These are phyloP conservation scores for Vombatus ursinus DNA, from an alignment of 2,113 vertebrate species.

Conservation along the genomic window DNA sequence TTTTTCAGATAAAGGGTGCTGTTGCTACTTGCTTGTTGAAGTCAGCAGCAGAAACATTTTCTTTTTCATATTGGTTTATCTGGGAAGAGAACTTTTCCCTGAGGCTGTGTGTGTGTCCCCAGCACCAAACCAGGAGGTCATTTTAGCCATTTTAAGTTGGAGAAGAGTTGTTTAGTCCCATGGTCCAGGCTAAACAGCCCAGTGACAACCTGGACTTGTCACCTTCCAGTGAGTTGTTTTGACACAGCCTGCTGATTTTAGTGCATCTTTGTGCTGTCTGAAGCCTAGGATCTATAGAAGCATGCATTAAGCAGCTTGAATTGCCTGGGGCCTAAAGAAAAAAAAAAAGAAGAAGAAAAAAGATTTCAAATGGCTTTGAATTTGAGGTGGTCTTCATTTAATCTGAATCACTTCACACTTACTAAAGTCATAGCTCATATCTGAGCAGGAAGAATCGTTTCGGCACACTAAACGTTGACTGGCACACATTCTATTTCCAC, in stretches of 20 bases:
- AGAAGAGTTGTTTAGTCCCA: background rate
- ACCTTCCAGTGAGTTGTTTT: background rate
- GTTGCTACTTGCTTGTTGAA: background rate
- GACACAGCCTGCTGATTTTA: background rate
- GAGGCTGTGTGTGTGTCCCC: background rate
- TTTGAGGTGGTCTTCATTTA: background rate
- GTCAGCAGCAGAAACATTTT: background rate
- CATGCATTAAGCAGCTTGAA: background rate
- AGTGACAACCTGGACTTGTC: background rate
- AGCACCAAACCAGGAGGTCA: background rate
- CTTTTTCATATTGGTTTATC: background rate
- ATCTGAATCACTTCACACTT: background rate
- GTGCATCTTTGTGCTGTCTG: background rate
- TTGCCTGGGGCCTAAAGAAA: background rate
- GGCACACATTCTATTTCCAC: background rate
- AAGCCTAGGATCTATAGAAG: background rate
- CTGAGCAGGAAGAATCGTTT: background rate
- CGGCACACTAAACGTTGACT: background rate
- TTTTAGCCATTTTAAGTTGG: background rate
- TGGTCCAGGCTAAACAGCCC: background rate
- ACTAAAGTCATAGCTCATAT: background rate
- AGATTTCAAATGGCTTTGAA: background rate
- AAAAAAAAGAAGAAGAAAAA: background rate
- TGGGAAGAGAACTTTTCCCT: background rate
- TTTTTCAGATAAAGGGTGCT: background rate